These are phyloP conservation scores for Diprion similis DNA, from an alignment of 1,140 invertebrate genomes.

Conservation along the genomic window DNA sequence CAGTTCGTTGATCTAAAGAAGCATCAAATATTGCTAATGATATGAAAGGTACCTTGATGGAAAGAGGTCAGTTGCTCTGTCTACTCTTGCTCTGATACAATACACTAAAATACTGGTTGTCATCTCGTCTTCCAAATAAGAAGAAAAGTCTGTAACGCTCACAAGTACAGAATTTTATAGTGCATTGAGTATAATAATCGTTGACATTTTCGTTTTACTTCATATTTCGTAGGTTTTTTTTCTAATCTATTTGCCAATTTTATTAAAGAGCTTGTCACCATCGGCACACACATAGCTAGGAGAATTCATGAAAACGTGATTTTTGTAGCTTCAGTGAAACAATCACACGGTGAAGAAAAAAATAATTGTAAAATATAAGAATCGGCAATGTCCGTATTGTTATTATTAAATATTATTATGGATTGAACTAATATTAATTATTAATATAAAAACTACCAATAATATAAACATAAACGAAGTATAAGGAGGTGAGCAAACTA, in stretches of 20 bases:
- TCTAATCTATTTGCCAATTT: slow-evolving; percentile 18
- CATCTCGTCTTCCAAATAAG: background rate
- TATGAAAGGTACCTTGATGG: too few species aligned
- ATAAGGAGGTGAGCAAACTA: slow-evolving; percentile 24
- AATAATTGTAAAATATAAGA: slow-evolving; percentile 35
- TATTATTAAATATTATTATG: slow-evolving; percentile 43
- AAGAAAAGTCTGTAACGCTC: slow-evolving; percentile 1
- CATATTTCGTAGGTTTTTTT: background rate
- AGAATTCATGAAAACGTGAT: slow-evolving; percentile 27
- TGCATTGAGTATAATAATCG: background rate
- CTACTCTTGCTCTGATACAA: too few species aligned
- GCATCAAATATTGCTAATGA: too few species aligned
- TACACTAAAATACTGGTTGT: background rate
- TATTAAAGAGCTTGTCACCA: slow-evolving; percentile 28
- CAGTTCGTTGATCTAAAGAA: too few species aligned
- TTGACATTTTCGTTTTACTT: background rate
- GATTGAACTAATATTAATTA: slow-evolving; percentile 43
- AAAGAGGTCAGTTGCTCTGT: too few species aligned
- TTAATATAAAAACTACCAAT: slow-evolving; percentile 36
- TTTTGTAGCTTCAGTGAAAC: slow-evolving; percentile 13
- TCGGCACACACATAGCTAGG: slow-evolving; percentile 26
- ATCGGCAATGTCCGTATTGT: slow-evolving; percentile 41
- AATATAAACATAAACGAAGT: slow-evolving; percentile 24
- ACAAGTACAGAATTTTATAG: background rate
- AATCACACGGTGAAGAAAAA: slow-evolving; percentile 1